Base-by-base conservation (phyloP, 92 coral and sea anemone species). In the Paramuricea clavata region DNA sequence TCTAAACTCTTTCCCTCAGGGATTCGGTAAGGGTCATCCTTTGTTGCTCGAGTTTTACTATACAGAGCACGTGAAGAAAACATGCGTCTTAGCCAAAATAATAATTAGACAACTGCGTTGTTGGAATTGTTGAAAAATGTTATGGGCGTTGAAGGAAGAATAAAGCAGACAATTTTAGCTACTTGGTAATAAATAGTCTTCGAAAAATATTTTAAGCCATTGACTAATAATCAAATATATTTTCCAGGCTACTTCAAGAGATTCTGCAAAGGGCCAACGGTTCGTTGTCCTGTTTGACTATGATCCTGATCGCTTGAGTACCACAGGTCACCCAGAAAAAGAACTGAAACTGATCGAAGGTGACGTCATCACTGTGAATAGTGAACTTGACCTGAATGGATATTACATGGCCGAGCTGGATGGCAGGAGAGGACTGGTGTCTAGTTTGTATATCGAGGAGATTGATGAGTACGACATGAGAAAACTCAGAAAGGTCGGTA, bases 211-310 rank as follows among this genome's bases (percentile, higher is more conserved):
- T 36, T 36, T 8, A 8, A 36, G 8, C 3, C 42, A 36, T 36
- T 36, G 61, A 75, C 59, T 57, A 49, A 12, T n/a, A 31, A 44
- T 54, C 15, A 17, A 22, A 32, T 6, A 22, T 64, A 13, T 70
- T 52, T 71, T 52, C 36, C 41, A 90, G 93, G 23, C 28, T 31
- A 43, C 87, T 25, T 69, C 90, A n/a, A 86, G 84, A 0, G 86
- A 87, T 34, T 47, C 89, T 41, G 69, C 77, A 49, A 74, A 83
- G 26, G 94, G 94, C 34, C 89, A 91, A 90, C 88, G 89, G 22
- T 83, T 56, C 19, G 87, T 83, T 56, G 87, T 30, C 4, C 50
- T 83, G 12, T 83, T 83, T 52, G 87, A 83, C 39, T 83, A 83
- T 70, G 81, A 83, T 25, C 87, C 87, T 1, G 17, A 36, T 2